A percentile compares a stretch with the other conserved stretches of the same genome.
Conservation (phyloP, 2,797 vertebrate genomes). For the Mionectes olivaceus region DNA sequence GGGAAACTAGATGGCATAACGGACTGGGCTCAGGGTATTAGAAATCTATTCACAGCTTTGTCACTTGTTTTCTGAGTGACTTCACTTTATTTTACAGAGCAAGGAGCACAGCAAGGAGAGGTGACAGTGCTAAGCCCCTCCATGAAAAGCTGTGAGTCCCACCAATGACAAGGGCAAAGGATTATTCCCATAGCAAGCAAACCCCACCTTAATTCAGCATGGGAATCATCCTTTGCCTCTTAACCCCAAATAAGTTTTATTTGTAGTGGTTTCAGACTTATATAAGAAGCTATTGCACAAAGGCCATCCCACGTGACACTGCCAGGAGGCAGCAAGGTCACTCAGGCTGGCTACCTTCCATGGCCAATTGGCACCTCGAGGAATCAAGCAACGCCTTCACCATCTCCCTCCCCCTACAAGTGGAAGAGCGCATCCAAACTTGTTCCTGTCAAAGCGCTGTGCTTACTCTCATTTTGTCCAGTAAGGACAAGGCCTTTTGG, state of each 20-base stretch:
- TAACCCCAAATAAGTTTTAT: neutral
- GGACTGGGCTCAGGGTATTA: neutral
- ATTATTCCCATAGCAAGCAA: fast-evolving
- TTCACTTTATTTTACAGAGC: neutral
- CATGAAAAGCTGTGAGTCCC: neutral
- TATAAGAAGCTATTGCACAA: fast-evolving
- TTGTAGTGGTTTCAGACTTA: neutral
- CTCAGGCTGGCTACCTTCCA: neutral
- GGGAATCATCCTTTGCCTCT: neutral
- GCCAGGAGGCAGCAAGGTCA: neutral
- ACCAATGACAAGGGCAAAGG: neutral
- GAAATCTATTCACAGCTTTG: neutral
- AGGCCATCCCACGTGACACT: neutral
- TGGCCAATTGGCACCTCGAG: neutral
- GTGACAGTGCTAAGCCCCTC: neutral
- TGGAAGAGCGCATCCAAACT: neutral
- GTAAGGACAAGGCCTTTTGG: neutral
- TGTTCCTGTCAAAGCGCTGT: neutral
- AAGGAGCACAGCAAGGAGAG: neutral
- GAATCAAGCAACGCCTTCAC: fast-evolving
- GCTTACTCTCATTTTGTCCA: neutral
- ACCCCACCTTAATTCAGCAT: neutral
- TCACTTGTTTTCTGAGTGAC: neutral
- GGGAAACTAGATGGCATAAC: neutral
- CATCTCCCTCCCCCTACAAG: neutral